These are phyloP conservation scores for Phallusia fumigata DNA, from an alignment of 23 tunicate species.

Conservation along the genomic window DNA sequence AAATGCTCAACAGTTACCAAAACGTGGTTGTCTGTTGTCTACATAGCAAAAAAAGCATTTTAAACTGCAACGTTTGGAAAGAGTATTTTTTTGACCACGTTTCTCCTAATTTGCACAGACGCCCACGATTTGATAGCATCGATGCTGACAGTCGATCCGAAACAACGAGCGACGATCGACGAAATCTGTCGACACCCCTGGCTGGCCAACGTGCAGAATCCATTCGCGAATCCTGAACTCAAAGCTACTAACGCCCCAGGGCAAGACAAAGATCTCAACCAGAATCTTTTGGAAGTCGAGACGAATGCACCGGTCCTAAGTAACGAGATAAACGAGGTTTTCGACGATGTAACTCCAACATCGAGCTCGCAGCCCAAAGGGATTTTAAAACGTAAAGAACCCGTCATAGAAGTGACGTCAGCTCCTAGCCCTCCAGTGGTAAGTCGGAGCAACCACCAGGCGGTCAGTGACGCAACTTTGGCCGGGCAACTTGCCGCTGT, in stretches of 20 bases:
- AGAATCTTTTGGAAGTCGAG: background rate
- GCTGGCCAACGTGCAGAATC: constrained; percentile 14
- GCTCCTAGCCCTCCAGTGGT: background rate
- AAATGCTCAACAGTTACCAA: no score
- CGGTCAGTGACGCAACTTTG: constrained; percentile 18
- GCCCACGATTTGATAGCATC: constrained; percentile 50
- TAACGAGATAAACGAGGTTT: background rate
- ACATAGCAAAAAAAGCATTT: no score
- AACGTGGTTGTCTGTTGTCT: no score
- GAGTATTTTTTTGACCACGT: no score
- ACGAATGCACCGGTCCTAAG: background rate
- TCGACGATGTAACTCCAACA: background rate
- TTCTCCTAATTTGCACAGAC: constrained; percentile 15
- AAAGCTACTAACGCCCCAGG: background rate
- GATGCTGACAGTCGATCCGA: constrained; percentile 64
- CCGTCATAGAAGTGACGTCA: background rate
- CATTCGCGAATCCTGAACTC: background rate
- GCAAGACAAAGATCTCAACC: constrained; percentile 4
- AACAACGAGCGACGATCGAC: constrained; percentile 60
- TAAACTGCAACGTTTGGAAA: no score
- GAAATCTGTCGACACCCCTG: constrained; percentile 54
- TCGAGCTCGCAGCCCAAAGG: constrained; percentile 7
- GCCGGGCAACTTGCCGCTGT: constrained; percentile 65
- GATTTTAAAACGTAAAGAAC: constrained; percentile 18
- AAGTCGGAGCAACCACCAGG: background rate